Conservation (phyloP, 2,888 invertebrate species). For the Bellardia pandia region DNA sequence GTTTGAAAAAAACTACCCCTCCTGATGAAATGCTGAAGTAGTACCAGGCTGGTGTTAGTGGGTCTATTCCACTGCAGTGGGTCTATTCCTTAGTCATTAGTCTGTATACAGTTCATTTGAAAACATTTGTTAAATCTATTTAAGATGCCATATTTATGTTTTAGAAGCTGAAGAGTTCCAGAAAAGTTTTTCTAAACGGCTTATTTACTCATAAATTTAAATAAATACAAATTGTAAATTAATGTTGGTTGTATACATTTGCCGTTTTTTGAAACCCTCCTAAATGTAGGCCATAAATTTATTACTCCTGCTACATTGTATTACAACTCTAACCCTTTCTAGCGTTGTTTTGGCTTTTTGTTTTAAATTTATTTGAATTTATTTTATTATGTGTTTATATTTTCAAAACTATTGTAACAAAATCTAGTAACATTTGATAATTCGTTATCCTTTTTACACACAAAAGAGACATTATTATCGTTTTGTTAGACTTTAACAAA, state of each 20-base stretch:
- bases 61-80: too few relatives aligned
- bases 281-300: conserved; percentile 59
- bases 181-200: background rate
- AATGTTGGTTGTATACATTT: background rate
- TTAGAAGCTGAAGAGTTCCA: background rate
- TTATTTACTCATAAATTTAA: background rate
- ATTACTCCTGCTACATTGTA: background rate
- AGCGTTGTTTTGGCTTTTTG: background rate
- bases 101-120: too few relatives aligned
- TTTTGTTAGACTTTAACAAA: conserved; percentile 38
- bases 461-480: background rate
- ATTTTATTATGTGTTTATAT: conserved; percentile 62
- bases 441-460: conserved; percentile 12
- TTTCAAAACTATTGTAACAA: conserved; percentile 61
- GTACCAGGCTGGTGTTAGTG: too few relatives aligned
- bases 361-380: conserved; percentile 50
- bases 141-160: too few relatives aligned
- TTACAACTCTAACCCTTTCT: conserved; percentile 16
- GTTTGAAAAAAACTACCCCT: too few relatives aligned
- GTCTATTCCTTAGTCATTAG: too few relatives aligned
- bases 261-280: background rate
- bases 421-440: conserved; percentile 22
- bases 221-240: conserved; percentile 7
- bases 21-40: too few relatives aligned
- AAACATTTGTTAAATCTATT: too few relatives aligned